A percentile compares a stretch with the other conserved stretches of the same genome.
These are phyloP conservation scores for Triplophysa siluroides DNA, from an alignment of 2,113 vertebrate species.

Conservation along the genomic window DNA sequence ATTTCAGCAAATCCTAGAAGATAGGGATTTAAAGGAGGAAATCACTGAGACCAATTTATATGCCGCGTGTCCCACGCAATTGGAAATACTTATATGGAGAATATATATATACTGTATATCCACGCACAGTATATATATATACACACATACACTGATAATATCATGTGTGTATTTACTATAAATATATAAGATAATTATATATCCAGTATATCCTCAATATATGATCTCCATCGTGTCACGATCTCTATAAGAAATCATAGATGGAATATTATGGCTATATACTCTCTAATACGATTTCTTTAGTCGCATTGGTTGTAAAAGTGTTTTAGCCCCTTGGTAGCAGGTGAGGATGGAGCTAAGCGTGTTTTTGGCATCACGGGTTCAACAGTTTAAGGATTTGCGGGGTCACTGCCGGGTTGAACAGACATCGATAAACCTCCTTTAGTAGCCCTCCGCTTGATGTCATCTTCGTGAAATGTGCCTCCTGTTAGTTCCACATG, in stretches of 20 bases:
- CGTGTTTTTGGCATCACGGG: slow-evolving; percentile 57
- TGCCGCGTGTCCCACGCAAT: slow-evolving; percentile 75
- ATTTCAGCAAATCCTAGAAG: slow-evolving; percentile 83
- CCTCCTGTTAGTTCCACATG: slow-evolving; percentile 97
- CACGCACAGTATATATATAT: slow-evolving; percentile 61
- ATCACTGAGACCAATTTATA: slow-evolving; percentile 76
- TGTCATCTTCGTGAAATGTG: slow-evolving; percentile 76
- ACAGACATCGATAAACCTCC: slow-evolving; percentile 64
- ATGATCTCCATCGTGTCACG: no score
- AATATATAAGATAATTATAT: no score
- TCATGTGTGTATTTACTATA: slow-evolving; percentile 40
- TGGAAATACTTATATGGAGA: slow-evolving; percentile 71
- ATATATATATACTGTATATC: slow-evolving; percentile 56
- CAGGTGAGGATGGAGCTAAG: slow-evolving; percentile 62
- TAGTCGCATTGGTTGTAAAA: slow-evolving; percentile 6
- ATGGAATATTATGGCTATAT: no score
- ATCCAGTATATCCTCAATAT: no score
- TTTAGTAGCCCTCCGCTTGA: slow-evolving; percentile 61
- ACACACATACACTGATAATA: slow-evolving; percentile 63
- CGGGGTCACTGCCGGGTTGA: slow-evolving; percentile 5
- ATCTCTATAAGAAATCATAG: no score
- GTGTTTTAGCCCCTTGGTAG: slow-evolving; percentile 22
- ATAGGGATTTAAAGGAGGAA: slow-evolving; percentile 80
- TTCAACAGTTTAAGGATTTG: slow-evolving; percentile 52
- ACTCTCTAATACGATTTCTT: background rate